Evolutionary conservation across 2,797 vertebrate species (phyloP).

Genomic region (Epinephelus awoara): DNA sequence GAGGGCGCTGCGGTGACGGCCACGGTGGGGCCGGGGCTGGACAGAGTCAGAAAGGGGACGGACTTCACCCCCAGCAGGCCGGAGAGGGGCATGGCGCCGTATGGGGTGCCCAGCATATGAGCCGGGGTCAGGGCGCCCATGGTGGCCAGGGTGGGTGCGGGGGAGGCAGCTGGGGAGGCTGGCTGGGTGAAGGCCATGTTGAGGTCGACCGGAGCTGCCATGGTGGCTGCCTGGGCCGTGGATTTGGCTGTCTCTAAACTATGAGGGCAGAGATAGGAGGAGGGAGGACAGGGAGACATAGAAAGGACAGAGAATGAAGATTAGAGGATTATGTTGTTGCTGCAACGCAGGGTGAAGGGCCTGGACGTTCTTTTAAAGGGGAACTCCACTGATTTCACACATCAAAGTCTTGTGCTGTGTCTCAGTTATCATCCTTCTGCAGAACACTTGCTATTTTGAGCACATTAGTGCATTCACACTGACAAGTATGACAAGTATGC

Average conservation of each 20-base stretch:
- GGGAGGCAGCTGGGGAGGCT: conserved; percentile 82
- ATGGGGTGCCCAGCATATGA: conserved; percentile 89
- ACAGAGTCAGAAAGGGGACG: conserved; percentile 92
- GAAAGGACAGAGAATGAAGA: conserved; percentile 38
- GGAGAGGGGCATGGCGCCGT: conserved; percentile 90
- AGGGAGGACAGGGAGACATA: conserved; percentile 20
- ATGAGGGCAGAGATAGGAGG: conserved; percentile 37
- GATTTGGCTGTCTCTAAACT: conserved; percentile 98
- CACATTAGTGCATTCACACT: too few species aligned
- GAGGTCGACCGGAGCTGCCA: conserved; percentile 91
- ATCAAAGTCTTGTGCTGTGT: background rate
- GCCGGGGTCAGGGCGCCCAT: conserved; percentile 87
- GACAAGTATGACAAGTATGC: too few species aligned
- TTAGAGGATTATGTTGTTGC: conserved; percentile 66
- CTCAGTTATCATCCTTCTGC: too few species aligned
- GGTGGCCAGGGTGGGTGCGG: conserved; percentile 84
- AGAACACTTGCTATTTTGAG: too few species aligned
- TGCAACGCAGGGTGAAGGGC: conserved; percentile 50
- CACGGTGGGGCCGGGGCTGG: conserved; percentile 84
- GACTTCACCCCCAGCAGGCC: conserved; percentile 94
- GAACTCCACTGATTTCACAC: conserved; percentile 4
- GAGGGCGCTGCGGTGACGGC: conserved; percentile 86
- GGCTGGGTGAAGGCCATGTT: conserved; percentile 92
- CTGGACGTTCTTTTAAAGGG: conserved; percentile 33
- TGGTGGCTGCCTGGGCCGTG: conserved; percentile 91